These are phyloP conservation scores for Gorsachius magnificus DNA, from an alignment of 2,797 vertebrate species.

Conservation along the genomic window DNA sequence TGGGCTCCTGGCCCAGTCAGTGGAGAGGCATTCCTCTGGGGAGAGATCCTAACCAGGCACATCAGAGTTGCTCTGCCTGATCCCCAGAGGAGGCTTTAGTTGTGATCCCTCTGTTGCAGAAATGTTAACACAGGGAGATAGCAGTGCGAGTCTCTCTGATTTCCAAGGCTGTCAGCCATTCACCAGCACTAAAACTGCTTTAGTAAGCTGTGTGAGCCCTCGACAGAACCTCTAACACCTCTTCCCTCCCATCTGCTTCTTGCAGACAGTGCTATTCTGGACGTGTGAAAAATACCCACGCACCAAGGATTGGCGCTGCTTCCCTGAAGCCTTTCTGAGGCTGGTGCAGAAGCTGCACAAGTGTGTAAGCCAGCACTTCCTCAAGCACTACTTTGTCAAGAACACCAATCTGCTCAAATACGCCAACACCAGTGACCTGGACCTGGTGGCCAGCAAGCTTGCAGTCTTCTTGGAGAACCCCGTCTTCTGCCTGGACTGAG, in stretches of 20 bases:
- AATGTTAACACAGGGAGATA: not conserved
- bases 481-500: conserved; percentile 60
- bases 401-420: conserved; percentile 83
- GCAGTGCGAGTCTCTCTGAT: not conserved
- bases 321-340: conserved; percentile 75
- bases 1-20: not conserved
- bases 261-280: conserved; percentile 86
- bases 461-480: conserved; percentile 78
- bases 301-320: conserved; percentile 77
- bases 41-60: not conserved
- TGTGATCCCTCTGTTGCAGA: not conserved
- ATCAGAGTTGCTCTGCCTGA: not conserved
- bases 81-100: not conserved
- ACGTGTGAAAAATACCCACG: conserved; percentile 85
- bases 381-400: conserved; percentile 81
- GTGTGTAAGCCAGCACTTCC: conserved; percentile 83
- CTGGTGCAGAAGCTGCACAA: conserved; percentile 81
- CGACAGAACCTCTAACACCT: conserved; percentile 34
- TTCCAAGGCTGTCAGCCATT: not conserved
- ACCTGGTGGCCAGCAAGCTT: conserved; percentile 78
- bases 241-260: conserved; percentile 27
- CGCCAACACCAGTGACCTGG: conserved; percentile 75
- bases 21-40: not conserved
- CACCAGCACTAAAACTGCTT: conserved; percentile 22
- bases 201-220: conserved; percentile 48